Evolutionary conservation across 2,888 invertebrate species (phyloP), one percentile per base, ranked within the genome.

Genomic region (Mimachlamys varia): DNA sequence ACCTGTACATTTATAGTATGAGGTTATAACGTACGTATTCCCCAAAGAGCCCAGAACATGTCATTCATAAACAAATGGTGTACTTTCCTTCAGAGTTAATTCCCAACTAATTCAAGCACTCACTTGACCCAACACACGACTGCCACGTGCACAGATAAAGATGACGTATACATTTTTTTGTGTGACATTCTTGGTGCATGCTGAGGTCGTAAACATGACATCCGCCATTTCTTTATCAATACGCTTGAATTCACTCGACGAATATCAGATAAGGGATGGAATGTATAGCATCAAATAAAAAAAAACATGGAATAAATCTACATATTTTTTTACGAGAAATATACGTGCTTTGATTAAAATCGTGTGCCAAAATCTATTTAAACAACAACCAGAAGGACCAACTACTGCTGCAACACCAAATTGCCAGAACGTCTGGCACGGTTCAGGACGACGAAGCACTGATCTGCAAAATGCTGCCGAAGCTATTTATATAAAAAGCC

Each of bases 161-260:
- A 62, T 62, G 62, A 62, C 62, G 62, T 62, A 62, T 2, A 27
- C 0, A 62, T 27, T 62, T 62, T n/a, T 62, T 62, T 62, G 62
- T 62, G 62, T 62, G 62, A 62, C 62, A 62, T 62, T 62, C 7
- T 62, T 27, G 62, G n/a, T 62, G 22, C 62, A 62, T 62, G 62
- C n/a, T 62, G n/a, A 62, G 62, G 62, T 62, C 62, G 62, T 62
- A 62, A n/a, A 62, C 62, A 62, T 62, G 62, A 27, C 62, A 2
- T 62, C 62, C 27, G 27, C 62, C 62, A 62, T n/a, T 62, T 22
- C 62, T 0, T 62, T n/a, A 62, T 62, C 62, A 62, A 62, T 22
- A 62, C 62, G 62, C 62, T 62, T 62, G 62, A 62, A n/a, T 62
- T 22, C 62, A 62, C 62, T n/a, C 3, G n/a, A 62, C 62, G n/a